These are phyloP conservation scores for Poeciliopsis turneri DNA, from an alignment of 2,797 vertebrate genomes.

Conservation along the genomic window DNA sequence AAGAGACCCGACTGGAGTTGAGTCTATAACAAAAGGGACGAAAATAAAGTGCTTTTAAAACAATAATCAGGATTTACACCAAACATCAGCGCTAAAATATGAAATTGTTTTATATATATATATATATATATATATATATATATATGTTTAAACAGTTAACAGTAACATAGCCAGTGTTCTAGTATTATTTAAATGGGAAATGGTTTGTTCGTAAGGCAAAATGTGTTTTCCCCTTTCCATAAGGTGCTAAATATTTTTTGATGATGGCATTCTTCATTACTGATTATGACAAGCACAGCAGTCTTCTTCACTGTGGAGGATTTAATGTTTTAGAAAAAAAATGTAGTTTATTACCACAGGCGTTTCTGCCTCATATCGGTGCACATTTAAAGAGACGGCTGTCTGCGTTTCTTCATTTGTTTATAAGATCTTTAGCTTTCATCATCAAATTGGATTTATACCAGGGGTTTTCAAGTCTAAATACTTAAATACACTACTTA, in stretches of 20 bases:
- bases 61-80: background rate
- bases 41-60: background rate
- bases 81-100: background rate
- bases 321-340: background rate
- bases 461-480: background rate
- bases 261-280: background rate
- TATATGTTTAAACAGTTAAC: background rate
- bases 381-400: background rate
- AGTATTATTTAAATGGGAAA: background rate
- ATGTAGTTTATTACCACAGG: background rate
- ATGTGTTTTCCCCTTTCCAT: background rate
- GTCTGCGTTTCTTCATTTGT: too few relatives aligned
- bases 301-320: background rate
- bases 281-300: background rate
- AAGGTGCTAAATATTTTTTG: background rate
- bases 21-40: background rate
- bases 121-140: too few relatives aligned
- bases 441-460: background rate
- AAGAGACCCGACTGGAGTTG: constrained; percentile 6
- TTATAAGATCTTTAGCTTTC: background rate
- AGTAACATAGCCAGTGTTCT: background rate
- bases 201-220: background rate
- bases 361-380: background rate
- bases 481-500: background rate
- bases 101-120: background rate